Conservation (phyloP, 2,888 invertebrate species). For the Blomia tropicalis region DNA sequence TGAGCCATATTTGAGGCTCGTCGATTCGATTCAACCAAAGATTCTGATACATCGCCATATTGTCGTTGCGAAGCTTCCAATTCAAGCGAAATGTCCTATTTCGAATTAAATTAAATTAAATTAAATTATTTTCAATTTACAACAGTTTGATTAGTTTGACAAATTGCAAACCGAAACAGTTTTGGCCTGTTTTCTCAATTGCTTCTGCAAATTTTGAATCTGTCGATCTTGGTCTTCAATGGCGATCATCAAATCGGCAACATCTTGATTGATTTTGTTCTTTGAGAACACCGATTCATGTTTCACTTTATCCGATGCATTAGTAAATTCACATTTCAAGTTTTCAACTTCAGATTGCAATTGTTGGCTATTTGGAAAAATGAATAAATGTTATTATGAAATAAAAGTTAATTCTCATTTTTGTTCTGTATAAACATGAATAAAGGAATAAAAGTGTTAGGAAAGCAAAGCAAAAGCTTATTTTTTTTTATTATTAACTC, state of each 20-base stretch:
- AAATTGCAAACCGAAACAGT: slow-evolving; percentile 4
- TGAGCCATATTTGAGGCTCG: slow-evolving; percentile 10
- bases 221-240: slow-evolving; percentile 22
- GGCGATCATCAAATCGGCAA: slow-evolving; percentile 16
- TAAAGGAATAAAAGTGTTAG: not conserved
- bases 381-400: not conserved
- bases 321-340: not conserved
- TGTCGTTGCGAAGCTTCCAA: slow-evolving; percentile 22
- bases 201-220: slow-evolving; percentile 17
- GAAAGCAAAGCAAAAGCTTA: not conserved
- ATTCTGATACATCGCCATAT: slow-evolving; percentile 11
- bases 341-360: slow-evolving; percentile 11
- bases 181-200: slow-evolving; percentile 18
- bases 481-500: slow-evolving; percentile 2
- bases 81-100: slow-evolving; percentile 21
- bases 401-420: not conserved
- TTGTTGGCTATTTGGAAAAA: slow-evolving; percentile 5
- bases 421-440: too few relatives aligned
- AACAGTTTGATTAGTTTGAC: not conserved
- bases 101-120: not conserved
- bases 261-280: slow-evolving; percentile 5
- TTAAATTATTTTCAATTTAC: not conserved
- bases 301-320: slow-evolving; percentile 11
- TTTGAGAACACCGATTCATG: not conserved
- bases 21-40: not conserved